Conservation (phyloP, 2,888 invertebrate species). For the Tetragnatha montana region DNA sequence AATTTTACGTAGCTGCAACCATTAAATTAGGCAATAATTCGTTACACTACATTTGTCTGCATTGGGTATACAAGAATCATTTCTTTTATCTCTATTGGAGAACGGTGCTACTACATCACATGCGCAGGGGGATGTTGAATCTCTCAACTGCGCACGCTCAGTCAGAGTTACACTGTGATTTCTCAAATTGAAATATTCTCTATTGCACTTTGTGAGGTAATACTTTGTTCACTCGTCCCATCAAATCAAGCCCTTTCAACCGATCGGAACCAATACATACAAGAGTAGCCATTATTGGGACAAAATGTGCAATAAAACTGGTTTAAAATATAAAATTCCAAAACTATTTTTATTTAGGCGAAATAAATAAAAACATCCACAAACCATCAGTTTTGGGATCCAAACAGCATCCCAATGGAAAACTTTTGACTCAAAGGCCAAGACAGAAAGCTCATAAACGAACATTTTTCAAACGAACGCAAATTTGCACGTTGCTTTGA, state of each 20-base stretch:
- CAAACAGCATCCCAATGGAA: no score
- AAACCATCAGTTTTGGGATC: no score
- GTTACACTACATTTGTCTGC: not conserved
- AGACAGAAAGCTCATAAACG: no score
- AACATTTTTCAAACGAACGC: no score
- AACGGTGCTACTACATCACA: constrained; percentile 64
- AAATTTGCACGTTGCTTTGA: no score
- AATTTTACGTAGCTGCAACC: no score
- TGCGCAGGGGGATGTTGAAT: constrained; percentile 36
- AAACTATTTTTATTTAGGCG: no score
- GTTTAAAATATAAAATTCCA: not conserved
- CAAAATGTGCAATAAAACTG: not conserved
- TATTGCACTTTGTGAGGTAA: constrained; percentile 21
- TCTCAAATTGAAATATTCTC: constrained; percentile 42
- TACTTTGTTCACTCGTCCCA: constrained; percentile 16
- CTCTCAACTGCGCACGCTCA: constrained; percentile 63
- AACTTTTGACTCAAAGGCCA: not conserved
- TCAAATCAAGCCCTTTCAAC: constrained; percentile 66
- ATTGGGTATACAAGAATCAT: not conserved
- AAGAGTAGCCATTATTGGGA: constrained; percentile 21
- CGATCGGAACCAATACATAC: constrained; percentile 25
- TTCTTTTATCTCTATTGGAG: constrained; percentile 27
- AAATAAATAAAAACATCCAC: no score
- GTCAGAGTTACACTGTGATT: constrained; percentile 69
- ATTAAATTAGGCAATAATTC: not conserved